Conservation (phyloP, 2,113 vertebrate genomes). For the Rutilus rutilus region DNA sequence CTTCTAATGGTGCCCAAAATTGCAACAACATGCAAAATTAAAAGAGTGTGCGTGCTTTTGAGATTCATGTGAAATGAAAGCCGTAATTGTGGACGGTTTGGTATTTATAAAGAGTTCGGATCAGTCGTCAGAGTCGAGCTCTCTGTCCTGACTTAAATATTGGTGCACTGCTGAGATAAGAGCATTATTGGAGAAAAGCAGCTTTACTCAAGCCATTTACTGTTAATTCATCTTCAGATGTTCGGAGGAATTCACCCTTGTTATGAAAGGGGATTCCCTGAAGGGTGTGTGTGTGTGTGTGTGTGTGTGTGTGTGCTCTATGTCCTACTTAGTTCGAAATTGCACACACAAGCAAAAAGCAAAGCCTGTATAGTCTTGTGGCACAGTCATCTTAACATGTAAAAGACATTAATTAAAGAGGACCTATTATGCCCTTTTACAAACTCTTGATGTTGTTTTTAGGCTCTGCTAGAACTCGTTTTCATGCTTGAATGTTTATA, state of each 20-base stretch:
- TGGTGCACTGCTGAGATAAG: neutral
- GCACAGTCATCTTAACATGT: no score
- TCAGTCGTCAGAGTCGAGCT: constrained; percentile 28
- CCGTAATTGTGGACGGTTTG: neutral
- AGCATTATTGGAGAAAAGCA: neutral
- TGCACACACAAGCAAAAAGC: no score
- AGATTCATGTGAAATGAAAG: constrained; percentile 27
- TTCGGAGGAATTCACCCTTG: neutral
- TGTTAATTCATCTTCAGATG: constrained; percentile 17
- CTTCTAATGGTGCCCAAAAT: constrained; percentile 55
- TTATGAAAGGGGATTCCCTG: constrained; percentile 22
- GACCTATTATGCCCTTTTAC: no score
- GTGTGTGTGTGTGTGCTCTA: no score
- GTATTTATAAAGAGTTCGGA: neutral
- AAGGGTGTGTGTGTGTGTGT: neutral
- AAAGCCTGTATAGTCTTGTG: no score
- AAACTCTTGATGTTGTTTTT: no score
- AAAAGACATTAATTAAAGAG: no score
- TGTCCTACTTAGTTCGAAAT: no score
- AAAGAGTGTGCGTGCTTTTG: neutral
- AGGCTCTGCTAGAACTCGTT: no score
- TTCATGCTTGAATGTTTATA: no score
- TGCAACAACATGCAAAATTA: constrained; percentile 34
- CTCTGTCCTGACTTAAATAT: neutral
- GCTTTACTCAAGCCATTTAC: neutral